Conservation (phyloP, 2,888 invertebrate genomes). For the Argyresthia albistria region DNA sequence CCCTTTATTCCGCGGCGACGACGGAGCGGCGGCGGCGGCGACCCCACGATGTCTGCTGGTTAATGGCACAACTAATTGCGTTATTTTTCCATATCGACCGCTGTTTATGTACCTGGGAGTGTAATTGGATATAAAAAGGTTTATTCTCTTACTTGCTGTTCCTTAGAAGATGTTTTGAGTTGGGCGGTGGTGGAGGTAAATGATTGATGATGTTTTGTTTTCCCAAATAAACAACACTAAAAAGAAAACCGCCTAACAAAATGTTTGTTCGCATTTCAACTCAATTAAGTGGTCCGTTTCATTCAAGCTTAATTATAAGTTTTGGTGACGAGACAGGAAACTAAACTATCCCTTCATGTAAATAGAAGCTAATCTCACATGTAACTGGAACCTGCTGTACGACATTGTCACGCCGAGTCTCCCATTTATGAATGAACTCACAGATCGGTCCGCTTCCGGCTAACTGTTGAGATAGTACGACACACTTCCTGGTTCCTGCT, state of each 20-base stretch:
- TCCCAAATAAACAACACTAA: background rate
- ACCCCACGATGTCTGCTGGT: background rate
- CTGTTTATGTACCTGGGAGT: background rate
- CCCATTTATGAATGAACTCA: constrained; percentile 71
- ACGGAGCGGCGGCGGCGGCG: too few relatives aligned
- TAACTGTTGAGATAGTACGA: constrained; percentile 72
- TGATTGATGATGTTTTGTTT: too few relatives aligned
- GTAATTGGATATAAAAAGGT: too few relatives aligned
- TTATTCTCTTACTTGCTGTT: too few relatives aligned
- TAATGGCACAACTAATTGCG: background rate
- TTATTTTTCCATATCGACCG: background rate
- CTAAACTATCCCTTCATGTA: constrained; percentile 18
- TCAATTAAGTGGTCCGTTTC: constrained; percentile 63
- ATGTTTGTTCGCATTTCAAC: constrained; percentile 60
- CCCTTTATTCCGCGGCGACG: constrained; percentile 37
- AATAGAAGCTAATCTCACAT: constrained; percentile 40
- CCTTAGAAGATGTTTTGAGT: background rate
- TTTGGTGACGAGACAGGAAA: constrained; percentile 26
- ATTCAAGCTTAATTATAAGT: constrained; percentile 60
- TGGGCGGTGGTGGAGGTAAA: too few relatives aligned
- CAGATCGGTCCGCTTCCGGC: constrained; percentile 70
- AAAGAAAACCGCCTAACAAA: constrained; percentile 30
- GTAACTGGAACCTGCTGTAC: constrained; percentile 45
- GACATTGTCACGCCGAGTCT: constrained; percentile 52
- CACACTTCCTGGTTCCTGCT: constrained; percentile 72